Conservation (phyloP, 2,113 vertebrate genomes). For the Entomyzon cyanotis region DNA sequence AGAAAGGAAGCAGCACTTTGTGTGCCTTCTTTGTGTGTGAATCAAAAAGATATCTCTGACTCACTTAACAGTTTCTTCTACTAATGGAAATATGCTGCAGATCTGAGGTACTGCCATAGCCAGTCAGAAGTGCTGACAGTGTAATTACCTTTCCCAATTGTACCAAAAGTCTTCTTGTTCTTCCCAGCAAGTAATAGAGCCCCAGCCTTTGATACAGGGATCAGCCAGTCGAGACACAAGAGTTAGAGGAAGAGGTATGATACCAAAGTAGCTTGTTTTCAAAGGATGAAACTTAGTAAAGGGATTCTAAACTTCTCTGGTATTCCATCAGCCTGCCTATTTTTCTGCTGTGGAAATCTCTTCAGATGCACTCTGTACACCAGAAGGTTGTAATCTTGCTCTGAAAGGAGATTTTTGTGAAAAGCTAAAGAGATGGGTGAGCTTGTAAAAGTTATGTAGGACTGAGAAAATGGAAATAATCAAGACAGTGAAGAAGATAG, state of each 20-base stretch:
- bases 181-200: neutral
- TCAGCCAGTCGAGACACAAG: neutral
- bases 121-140: neutral
- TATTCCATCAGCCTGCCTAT: neutral
- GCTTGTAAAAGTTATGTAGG: neutral
- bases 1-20: neutral
- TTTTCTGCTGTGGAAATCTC: neutral
- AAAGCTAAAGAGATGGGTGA: neutral
- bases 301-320: neutral
- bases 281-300: neutral
- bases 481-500: neutral
- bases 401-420: neutral
- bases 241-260: neutral
- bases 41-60: constrained; percentile 7
- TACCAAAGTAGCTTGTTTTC: neutral
- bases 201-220: neutral
- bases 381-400: neutral
- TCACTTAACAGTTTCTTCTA: neutral
- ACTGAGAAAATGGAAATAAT: neutral
- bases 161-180: neutral
- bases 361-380: neutral
- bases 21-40: neutral
- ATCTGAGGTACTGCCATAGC: neutral
- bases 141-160: neutral
- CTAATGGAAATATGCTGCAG: neutral